Conservation (phyloP, 2,888 invertebrate genomes). For the Lochmaea crataegi region DNA sequence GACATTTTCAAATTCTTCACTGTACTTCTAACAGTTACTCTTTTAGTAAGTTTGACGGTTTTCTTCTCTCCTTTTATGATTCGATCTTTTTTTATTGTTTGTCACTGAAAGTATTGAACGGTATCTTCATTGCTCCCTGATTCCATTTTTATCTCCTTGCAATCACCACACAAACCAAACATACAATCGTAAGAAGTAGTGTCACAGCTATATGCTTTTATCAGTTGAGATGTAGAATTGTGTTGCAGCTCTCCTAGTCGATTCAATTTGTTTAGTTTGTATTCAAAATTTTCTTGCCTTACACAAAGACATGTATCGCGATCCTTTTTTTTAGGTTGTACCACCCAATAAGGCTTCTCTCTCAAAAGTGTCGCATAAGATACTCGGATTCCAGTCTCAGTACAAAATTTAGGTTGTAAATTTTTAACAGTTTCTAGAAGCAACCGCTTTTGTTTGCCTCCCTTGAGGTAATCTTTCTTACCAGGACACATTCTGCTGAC, state of each 20-base stretch:
- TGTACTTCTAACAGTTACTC: constrained; percentile 14
- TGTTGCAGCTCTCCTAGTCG: neutral
- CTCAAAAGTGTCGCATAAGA: constrained; percentile 44
- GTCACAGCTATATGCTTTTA: constrained; percentile 13
- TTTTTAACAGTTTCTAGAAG: constrained; percentile 20
- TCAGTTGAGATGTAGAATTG: neutral
- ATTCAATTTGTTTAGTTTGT: constrained; percentile 19
- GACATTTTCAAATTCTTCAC: constrained; percentile 14
- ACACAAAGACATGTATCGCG: constrained; percentile 48
- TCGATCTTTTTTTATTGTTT: constrained; percentile 6
- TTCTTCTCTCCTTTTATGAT: constrained; percentile 17
- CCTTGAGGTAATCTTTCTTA: too few relatives aligned
- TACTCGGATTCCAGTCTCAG: constrained; percentile 45
- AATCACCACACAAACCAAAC: constrained; percentile 21
- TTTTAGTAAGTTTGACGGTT: constrained; percentile 17
- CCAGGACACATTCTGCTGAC: too few relatives aligned
- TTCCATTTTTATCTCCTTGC: neutral
- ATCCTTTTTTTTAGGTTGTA: constrained; percentile 44
- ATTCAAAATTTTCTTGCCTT: constrained; percentile 34
- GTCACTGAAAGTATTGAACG: constrained; percentile 19
- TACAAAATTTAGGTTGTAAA: constrained; percentile 11
- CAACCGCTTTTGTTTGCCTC: constrained; percentile 45
- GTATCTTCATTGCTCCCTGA: constrained; percentile 8
- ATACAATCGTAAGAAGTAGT: constrained; percentile 22
- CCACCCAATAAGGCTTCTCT: constrained; percentile 49